phyloP scores from a whole-genome alignment of 1,140 invertebrate genomes.

The Microplitis demolitor region DNA sequence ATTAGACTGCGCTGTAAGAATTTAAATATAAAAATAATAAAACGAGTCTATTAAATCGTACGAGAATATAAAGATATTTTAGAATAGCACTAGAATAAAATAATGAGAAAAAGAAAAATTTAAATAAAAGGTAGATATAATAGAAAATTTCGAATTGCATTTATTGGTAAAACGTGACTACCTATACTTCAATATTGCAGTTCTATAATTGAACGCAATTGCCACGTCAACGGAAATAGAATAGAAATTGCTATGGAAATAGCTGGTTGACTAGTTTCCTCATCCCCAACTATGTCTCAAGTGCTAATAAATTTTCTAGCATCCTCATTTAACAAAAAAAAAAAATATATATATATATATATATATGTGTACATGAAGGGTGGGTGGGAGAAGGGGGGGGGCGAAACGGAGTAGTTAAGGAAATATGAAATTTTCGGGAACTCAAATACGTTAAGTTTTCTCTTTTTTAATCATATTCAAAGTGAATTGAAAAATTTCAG shows the following conservation, averaged over 20 bases:
- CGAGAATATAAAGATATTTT: no score
- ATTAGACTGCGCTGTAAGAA: no score
- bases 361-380: no score
- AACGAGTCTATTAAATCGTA: no score
- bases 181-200: conserved; percentile 47
- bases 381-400: no score
- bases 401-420: no score
- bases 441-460: no score
- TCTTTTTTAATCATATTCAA: no score
- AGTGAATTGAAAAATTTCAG: no score
- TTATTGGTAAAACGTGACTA: conserved; percentile 54
- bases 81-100: neutral
- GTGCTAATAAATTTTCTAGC: conserved; percentile 10
- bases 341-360: no score
- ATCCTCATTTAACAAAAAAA: neutral
- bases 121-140: neutral
- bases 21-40: no score
- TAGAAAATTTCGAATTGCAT: conserved; percentile 27
- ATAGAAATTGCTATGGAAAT: conserved; percentile 53
- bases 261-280: conserved; percentile 29
- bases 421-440: no score
- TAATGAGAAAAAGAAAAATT: neutral
- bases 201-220: conserved; percentile 55
- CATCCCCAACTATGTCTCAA: conserved; percentile 10
- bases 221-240: conserved; percentile 55